Conservation (phyloP, 2,888 invertebrate genomes). For the Brachylomia viminalis region DNA sequence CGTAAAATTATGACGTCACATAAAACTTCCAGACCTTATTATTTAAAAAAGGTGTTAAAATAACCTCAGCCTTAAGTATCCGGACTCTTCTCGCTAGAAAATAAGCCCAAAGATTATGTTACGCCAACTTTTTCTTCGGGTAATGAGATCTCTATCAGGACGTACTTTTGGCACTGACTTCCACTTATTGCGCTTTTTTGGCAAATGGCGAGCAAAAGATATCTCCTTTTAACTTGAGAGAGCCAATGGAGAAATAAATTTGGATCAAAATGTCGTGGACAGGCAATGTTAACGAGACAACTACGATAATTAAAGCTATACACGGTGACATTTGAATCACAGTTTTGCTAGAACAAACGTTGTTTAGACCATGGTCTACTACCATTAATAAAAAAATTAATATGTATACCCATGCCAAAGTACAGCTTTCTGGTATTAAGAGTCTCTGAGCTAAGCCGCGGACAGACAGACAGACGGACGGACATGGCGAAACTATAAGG, state of each 20-base stretch:
- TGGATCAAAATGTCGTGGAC: neutral
- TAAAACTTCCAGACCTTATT: constrained; percentile 32
- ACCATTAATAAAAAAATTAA: too few species aligned
- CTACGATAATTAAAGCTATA: neutral
- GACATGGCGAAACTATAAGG: neutral
- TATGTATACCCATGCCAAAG: neutral
- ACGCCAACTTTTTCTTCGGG: constrained; percentile 55
- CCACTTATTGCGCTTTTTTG: constrained; percentile 63
- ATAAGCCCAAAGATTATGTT: constrained; percentile 56
- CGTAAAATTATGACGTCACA: constrained; percentile 39
- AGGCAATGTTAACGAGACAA: neutral
- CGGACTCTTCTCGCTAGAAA: constrained; percentile 45
- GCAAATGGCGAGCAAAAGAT: constrained; percentile 44
- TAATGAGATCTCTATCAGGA: constrained; percentile 61
- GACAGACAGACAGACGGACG: neutral
- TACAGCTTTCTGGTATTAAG: neutral
- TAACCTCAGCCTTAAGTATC: constrained; percentile 34
- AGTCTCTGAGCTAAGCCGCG: neutral
- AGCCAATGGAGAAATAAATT: constrained; percentile 29
- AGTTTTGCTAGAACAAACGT: too few species aligned
- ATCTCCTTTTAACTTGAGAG: constrained; percentile 37
- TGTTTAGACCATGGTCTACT: too few species aligned
- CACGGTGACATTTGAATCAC: too few species aligned
- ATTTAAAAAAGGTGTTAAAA: constrained; percentile 56
- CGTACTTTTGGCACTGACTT: constrained; percentile 49